phyloP scores from a whole-genome alignment of 2,888 invertebrate genomes.

The Xanthostigma xanthostigma region DNA sequence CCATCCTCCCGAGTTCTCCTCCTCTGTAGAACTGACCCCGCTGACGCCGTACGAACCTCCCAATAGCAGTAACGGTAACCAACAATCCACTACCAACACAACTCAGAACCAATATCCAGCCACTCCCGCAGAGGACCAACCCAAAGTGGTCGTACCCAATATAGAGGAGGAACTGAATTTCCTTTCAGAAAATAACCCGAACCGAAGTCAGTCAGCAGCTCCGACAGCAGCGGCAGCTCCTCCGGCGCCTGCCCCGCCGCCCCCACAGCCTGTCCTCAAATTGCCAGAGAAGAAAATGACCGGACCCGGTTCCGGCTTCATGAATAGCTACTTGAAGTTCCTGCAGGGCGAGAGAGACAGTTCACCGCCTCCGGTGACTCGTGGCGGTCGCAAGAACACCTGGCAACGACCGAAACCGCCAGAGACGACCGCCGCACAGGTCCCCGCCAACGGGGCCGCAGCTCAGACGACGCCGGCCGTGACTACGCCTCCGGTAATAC shows the following conservation, averaged over 20 bases:
- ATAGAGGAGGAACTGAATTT: conserved; percentile 79
- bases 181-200: conserved; percentile 39
- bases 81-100: conserved; percentile 18
- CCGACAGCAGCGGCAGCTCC: conserved; percentile 8
- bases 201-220: conserved; percentile 9
- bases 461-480: conserved; percentile 9
- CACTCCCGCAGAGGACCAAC: conserved; percentile 44
- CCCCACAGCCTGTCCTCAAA: conserved; percentile 35
- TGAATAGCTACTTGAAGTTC: conserved; percentile 78
- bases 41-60: conserved; percentile 41
- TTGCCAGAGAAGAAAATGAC: conserved; percentile 44
- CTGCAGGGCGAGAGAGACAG: conserved; percentile 68
- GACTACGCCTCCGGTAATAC: conserved; percentile 22
- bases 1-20: conserved; percentile 46
- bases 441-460: conserved; percentile 16
- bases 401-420: conserved; percentile 38
- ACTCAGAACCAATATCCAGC: conserved; percentile 19
- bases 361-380: conserved; percentile 58
- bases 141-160: conserved; percentile 76
- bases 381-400: conserved; percentile 49
- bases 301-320: conserved; percentile 58
- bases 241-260: conserved; percentile 31
- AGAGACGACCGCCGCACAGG: conserved; percentile 22
- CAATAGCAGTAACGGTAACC: conserved; percentile 19
- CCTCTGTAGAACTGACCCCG: conserved; percentile 49